phyloP scores from a whole-genome alignment of 2,888 invertebrate species.

The Patella ulyssiponensis region DNA sequence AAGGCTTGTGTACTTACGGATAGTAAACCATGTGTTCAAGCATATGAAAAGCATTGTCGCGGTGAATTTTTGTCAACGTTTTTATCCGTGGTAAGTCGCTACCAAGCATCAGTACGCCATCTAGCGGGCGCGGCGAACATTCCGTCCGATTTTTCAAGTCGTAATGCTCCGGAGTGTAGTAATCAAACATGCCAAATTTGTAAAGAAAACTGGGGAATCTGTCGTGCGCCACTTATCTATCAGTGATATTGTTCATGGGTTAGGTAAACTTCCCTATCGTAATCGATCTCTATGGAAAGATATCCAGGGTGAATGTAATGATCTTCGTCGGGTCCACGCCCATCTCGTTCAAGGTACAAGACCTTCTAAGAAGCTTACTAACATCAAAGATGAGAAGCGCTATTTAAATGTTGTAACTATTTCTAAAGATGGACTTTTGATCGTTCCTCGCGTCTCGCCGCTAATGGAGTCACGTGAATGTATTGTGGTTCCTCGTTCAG shows the following conservation, averaged over 20 bases:
- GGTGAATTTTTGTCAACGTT: constrained; percentile 47
- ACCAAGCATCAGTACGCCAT: constrained; percentile 31
- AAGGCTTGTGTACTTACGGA: constrained; percentile 19
- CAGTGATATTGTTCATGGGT: constrained; percentile 28
- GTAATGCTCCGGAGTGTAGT: constrained; percentile 36
- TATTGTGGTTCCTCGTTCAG: constrained; percentile 25
- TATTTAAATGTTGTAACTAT: constrained; percentile 40
- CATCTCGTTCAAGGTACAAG: constrained; percentile 46
- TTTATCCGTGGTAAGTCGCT: constrained; percentile 37
- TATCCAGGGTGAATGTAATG: constrained; percentile 43
- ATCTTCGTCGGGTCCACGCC: constrained; percentile 42
- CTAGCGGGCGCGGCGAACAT: constrained; percentile 34
- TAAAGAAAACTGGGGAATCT: constrained; percentile 35
- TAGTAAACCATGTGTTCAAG: constrained; percentile 45
- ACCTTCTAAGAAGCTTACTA: constrained; percentile 47
- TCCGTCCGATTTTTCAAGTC: constrained; percentile 41
- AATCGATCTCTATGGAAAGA: constrained; percentile 37
- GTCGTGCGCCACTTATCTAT: constrained; percentile 27
- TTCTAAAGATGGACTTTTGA: constrained; percentile 41
- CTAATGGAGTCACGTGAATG: background rate
- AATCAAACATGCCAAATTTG: constrained; percentile 41
- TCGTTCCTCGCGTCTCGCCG: constrained; percentile 19
- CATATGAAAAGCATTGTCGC: constrained; percentile 39
- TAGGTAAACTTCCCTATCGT: constrained; percentile 30
- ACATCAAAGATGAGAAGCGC: constrained; percentile 42